Evolutionary conservation across 2,888 invertebrate genomes (phyloP).

Genomic region (Polyploca ridens): DNA sequence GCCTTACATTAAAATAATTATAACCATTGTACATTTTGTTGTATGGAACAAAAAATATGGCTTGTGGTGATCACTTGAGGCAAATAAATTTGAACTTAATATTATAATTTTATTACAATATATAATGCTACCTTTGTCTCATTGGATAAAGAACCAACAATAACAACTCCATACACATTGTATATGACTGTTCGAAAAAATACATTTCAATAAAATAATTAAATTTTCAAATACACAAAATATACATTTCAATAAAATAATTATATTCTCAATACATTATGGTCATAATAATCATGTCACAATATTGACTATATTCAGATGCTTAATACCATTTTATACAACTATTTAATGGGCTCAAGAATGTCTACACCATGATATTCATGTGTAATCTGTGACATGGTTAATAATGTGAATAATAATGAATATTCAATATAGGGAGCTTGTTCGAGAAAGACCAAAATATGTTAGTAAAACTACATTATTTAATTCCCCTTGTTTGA

Average conservation of each 20-base stretch:
- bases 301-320: background rate
- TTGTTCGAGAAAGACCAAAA: conserved; percentile 1
- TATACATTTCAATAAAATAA: conserved; percentile 19
- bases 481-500: background rate
- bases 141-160: conserved; percentile 2
- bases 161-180: conserved; percentile 12
- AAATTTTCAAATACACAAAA: conserved; percentile 11
- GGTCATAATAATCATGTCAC: background rate
- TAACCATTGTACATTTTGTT: conserved; percentile 64
- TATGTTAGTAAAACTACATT: background rate
- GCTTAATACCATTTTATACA: background rate
- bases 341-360: background rate
- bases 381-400: background rate
- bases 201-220: conserved; percentile 18
- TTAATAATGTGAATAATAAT: too few species aligned
- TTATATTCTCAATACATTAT: background rate
- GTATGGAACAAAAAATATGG: conserved; percentile 74
- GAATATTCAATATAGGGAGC: background rate
- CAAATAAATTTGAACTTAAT: conserved; percentile 41
- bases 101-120: conserved; percentile 19
- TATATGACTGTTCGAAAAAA: conserved; percentile 13
- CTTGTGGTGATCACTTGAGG: conserved; percentile 62
- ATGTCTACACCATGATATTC: background rate
- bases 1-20: conserved; percentile 53
- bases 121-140: background rate